These are phyloP conservation scores for Paedocypris micromegethes DNA, from an alignment of 2,797 vertebrate species.

Conservation along the genomic window DNA sequence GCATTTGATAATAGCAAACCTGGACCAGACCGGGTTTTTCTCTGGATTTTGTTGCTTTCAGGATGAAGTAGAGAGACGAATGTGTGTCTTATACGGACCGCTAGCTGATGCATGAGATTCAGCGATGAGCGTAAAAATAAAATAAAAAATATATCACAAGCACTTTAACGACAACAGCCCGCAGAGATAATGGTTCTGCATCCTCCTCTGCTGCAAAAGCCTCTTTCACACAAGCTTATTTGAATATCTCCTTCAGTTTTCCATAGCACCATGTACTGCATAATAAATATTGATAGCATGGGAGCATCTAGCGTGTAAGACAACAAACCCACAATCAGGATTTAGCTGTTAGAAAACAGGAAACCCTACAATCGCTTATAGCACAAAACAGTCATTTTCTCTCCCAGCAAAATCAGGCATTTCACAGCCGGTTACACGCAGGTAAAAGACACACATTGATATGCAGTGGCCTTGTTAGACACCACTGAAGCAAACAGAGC, in stretches of 20 bases:
- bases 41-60: not conserved
- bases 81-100: not conserved
- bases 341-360: conserved; percentile 17
- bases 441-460: conserved; percentile 9
- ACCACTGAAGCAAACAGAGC: conserved; percentile 7
- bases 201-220: conserved; percentile 22
- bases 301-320: conserved; percentile 8
- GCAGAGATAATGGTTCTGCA: conserved; percentile 22
- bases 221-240: conserved; percentile 3
- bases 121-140: conserved; percentile 17
- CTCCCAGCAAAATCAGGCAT: conserved; percentile 5
- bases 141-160: conserved; percentile 8
- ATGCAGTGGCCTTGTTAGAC: not conserved
- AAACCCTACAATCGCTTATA: conserved; percentile 3
- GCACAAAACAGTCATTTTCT: conserved; percentile 9
- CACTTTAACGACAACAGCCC: conserved; percentile 25
- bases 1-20: no score
- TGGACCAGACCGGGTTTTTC: no score
- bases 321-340: conserved; percentile 23
- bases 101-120: conserved; percentile 15
- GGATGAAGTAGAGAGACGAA: conserved; percentile 4
- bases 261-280: conserved; percentile 11
- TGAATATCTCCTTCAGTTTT: conserved; percentile 19
- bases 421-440: conserved; percentile 9
- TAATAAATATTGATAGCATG: conserved; percentile 29